Conservation (phyloP, 2,797 vertebrate genomes). For the Channallabes apus region DNA sequence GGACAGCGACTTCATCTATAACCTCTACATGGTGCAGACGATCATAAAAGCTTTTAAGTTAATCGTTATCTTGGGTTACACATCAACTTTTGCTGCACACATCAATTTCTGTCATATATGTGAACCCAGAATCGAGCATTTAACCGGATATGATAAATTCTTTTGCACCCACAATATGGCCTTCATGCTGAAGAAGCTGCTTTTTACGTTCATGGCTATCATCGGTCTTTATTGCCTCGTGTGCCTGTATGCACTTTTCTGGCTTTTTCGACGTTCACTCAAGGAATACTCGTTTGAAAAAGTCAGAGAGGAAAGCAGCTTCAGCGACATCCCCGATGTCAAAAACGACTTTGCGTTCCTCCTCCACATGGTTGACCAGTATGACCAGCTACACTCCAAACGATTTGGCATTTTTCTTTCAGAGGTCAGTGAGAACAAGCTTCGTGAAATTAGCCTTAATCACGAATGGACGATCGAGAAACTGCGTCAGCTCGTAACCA, state of each 20-base stretch:
- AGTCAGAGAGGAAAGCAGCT: constrained; percentile 95
- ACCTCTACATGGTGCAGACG: constrained; percentile 93
- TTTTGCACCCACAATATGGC: constrained; percentile 98
- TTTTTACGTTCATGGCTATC: constrained; percentile 91
- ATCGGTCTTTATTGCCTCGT: constrained; percentile 93
- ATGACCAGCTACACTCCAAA: constrained; percentile 95
- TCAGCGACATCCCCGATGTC: constrained; percentile 97
- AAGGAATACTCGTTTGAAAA: constrained; percentile 99
- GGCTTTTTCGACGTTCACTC: constrained; percentile 92
- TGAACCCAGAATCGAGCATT: constrained; percentile 80
- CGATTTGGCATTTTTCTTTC: constrained; percentile 95
- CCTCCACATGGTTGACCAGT: constrained; percentile 98
- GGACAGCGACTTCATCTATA: constrained; percentile 97
- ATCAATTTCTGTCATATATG: constrained; percentile 87
- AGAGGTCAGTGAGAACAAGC: constrained; percentile 96
- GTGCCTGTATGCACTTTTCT: constrained; percentile 94
- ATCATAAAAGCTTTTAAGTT: constrained; percentile 94
- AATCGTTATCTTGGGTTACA: constrained; percentile 93
- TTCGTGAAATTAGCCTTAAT: constrained; percentile 94
- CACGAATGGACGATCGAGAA: constrained; percentile 98
- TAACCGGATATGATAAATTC: constrained; percentile 88
- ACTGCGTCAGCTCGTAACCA: constrained; percentile 85
- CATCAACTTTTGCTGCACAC: constrained; percentile 85
- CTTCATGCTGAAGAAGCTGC: constrained; percentile 91
- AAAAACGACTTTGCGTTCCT: constrained; percentile 99